Percentiles rank a stretch among this genome's conserved stretches.
phyloP scores from a whole-genome alignment of 1,140 invertebrate species.

The Cydia pomonella region DNA sequence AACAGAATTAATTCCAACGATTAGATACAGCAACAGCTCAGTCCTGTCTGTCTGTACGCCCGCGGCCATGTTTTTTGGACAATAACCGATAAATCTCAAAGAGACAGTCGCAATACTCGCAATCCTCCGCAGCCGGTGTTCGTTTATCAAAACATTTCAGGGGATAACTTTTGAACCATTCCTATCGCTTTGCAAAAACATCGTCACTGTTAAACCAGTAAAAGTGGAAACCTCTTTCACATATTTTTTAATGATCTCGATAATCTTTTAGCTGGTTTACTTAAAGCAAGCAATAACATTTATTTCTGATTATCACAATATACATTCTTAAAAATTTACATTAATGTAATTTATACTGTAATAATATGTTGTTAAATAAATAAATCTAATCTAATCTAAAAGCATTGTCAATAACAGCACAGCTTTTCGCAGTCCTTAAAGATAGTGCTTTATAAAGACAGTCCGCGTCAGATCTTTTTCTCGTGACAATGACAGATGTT shows the following conservation, averaged over 20 bases:
- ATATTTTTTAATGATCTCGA: no score
- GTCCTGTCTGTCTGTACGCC: not conserved
- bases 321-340: no score
- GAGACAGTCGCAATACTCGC: conserved; percentile 3
- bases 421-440: not conserved
- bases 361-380: no score
- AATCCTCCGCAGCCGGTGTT: conserved; percentile 11
- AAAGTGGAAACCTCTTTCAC: no score
- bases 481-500: conserved; percentile 24
- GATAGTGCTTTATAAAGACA: not conserved
- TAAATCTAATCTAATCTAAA: no score
- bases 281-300: no score
- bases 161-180: not conserved
- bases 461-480: not conserved
- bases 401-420: not conserved
- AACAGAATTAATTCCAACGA: conserved; percentile 20
- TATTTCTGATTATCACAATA: no score
- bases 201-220: no score
- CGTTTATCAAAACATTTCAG: conserved; percentile 17
- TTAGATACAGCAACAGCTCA: conserved; percentile 22
- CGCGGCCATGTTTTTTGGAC: conserved; percentile 7
- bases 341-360: no score
- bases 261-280: no score
- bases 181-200: not conserved
- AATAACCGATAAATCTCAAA: conserved; percentile 29